Percentiles rank a stretch among this genome's conserved stretches.
Conservation (phyloP, 2,113 vertebrate genomes). For the Cheilinus undulatus region DNA sequence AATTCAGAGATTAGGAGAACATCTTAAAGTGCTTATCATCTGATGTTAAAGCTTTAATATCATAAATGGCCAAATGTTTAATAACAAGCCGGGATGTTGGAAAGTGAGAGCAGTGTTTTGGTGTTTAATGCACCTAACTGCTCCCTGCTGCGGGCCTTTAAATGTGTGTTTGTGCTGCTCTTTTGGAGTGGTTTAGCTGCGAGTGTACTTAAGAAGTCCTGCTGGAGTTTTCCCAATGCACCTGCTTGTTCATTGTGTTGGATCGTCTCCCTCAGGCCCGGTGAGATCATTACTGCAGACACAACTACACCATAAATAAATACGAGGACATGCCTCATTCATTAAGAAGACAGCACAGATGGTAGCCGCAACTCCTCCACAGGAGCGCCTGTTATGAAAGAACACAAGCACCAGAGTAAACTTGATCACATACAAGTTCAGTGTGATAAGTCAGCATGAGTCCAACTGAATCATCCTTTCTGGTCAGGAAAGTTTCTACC, state of each 20-base stretch:
- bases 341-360: slow-evolving; percentile 12
- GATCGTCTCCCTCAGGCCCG: slow-evolving; percentile 47
- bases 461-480: too few relatives aligned
- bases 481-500: too few relatives aligned
- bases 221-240: slow-evolving; percentile 73
- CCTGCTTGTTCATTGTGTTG: slow-evolving; percentile 71
- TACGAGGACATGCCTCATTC: slow-evolving; percentile 32
- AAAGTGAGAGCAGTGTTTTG: neutral
- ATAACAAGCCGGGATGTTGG: neutral
- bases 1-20: neutral
- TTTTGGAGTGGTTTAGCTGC: slow-evolving; percentile 61
- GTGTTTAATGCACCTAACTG: slow-evolving; percentile 6
- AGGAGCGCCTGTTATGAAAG: neutral
- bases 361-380: neutral
- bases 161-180: slow-evolving; percentile 1
- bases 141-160: slow-evolving; percentile 31
- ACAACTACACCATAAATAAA: slow-evolving; percentile 65
- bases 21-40: neutral
- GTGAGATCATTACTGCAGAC: slow-evolving; percentile 76
- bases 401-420: neutral
- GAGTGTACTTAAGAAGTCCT: slow-evolving; percentile 53
- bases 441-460: too few relatives aligned
- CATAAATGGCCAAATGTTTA: neutral
- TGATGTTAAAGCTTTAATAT: slow-evolving; percentile 1
- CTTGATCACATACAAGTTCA: too few relatives aligned